Percentiles rank a stretch among this genome's conserved stretches.
These are phyloP conservation scores for Phaethon lepturus DNA, from an alignment of 2,113 vertebrate species.

Conservation along the genomic window DNA sequence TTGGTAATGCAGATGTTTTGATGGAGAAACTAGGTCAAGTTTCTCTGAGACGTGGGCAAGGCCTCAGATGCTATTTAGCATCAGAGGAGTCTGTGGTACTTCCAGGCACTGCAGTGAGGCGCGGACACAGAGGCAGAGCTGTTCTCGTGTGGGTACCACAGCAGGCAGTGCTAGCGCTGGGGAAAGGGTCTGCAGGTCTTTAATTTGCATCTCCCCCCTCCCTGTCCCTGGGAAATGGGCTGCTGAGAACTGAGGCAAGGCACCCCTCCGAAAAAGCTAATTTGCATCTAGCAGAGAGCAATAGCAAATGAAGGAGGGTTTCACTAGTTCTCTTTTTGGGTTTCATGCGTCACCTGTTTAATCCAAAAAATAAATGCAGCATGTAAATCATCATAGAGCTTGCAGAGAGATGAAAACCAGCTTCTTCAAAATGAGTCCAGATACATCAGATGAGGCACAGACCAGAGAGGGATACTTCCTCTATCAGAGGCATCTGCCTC, in stretches of 20 bases:
- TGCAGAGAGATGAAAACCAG: neutral
- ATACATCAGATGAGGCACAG: neutral
- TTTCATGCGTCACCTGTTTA: neutral
- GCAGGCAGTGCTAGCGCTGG: neutral
- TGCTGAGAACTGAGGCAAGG: neutral
- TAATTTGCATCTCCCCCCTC: neutral
- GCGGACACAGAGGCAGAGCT: neutral
- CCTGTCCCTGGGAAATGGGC: fast-evolving
- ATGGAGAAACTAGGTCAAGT: constrained; percentile 44
- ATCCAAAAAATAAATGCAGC: neutral
- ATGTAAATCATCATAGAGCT: neutral
- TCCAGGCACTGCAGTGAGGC: neutral
- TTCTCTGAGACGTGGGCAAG: neutral
- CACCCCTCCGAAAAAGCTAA: neutral
- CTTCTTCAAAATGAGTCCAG: neutral
- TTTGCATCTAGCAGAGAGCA: neutral
- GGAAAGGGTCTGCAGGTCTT: neutral
- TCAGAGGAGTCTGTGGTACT: neutral
- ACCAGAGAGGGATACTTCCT: neutral
- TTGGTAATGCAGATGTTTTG: neutral
- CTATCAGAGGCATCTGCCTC: neutral
- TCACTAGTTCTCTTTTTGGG: neutral
- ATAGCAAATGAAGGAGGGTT: neutral
- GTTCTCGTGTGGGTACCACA: neutral
- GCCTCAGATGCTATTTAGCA: neutral